A percentile compares a stretch with the other conserved stretches of the same genome.
phyloP scores from a whole-genome alignment of 2,888 invertebrate genomes.

The Tetragnatha montana region DNA sequence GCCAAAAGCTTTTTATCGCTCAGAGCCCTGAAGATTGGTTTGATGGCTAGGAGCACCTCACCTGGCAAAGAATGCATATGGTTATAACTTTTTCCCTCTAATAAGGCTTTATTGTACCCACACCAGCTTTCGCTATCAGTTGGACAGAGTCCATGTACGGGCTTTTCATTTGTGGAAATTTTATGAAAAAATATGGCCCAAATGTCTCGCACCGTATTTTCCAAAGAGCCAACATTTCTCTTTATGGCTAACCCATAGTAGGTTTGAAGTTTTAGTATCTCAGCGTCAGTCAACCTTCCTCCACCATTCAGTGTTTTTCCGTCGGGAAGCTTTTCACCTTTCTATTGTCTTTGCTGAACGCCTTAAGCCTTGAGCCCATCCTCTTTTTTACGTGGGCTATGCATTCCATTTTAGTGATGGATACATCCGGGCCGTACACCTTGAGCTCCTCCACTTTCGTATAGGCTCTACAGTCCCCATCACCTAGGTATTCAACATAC shows the following conservation, averaged over 20 bases:
- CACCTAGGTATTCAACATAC: no score
- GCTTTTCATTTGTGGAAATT: constrained; percentile 6
- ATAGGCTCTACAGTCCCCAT: no score
- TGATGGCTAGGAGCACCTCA: constrained; percentile 4
- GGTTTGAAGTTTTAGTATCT: no score
- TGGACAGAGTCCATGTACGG: no score
- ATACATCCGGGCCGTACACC: no score
- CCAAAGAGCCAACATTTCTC: not conserved
- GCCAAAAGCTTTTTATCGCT: not conserved
- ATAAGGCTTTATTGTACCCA: not conserved
- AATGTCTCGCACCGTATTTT: not conserved
- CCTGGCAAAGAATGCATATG: constrained; percentile 20
- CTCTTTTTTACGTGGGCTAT: no score
- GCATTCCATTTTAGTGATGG: no score
- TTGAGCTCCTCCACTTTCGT: no score
- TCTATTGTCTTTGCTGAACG: not conserved
- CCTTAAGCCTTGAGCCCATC: not conserved
- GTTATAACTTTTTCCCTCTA: not conserved
- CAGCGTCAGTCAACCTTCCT: no score
- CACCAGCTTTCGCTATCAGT: no score
- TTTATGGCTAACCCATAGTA: no score
- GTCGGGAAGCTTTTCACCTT: not conserved
- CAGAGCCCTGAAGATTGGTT: not conserved
- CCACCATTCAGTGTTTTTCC: no score
- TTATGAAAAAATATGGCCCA: constrained; percentile 28